These are phyloP conservation scores for Cacoxenus indagator DNA, from an alignment of 2,888 invertebrate genomes.

Conservation along the genomic window DNA sequence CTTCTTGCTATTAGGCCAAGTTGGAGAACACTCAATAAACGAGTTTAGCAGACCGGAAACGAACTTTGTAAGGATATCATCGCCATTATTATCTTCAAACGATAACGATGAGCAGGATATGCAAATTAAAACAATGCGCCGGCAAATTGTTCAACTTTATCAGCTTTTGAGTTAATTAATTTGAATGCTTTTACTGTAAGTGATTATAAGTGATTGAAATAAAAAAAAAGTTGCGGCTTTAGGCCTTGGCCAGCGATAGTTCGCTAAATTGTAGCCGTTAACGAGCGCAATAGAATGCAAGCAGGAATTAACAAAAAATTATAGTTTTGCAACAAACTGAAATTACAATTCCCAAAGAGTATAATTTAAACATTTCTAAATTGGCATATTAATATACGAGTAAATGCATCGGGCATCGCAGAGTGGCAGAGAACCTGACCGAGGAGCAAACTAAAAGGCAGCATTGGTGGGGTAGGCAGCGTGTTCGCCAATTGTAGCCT, in stretches of 20 bases:
- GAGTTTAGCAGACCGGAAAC: constrained; percentile 52
- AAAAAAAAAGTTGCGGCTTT: too few species aligned
- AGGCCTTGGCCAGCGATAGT: too few species aligned
- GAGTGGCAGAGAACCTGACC: too few species aligned
- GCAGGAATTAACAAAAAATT: constrained; percentile 18
- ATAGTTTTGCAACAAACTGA: constrained; percentile 30
- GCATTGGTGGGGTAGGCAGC: too few species aligned
- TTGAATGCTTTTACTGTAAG: neutral
- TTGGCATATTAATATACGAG: neutral
- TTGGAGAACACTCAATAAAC: constrained; percentile 46
- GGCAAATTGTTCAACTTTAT: constrained; percentile 8
- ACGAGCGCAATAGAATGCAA: neutral
- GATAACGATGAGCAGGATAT: neutral
- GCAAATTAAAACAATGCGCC: constrained; percentile 13
- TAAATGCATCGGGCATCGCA: neutral
- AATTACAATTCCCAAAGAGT: constrained; percentile 57
- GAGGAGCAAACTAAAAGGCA: too few species aligned
- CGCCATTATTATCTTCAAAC: neutral
- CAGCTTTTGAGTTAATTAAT: constrained; percentile 12
- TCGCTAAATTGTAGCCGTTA: neutral
- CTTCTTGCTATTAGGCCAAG: constrained; percentile 43
- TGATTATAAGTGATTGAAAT: neutral
- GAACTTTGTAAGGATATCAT: constrained; percentile 13
- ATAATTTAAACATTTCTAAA: constrained; percentile 43
- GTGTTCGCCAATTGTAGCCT: too few species aligned